Evolutionary conservation across 2,888 invertebrate genomes (phyloP).

Genomic region (Lordiphosa fenestrarum): DNA sequence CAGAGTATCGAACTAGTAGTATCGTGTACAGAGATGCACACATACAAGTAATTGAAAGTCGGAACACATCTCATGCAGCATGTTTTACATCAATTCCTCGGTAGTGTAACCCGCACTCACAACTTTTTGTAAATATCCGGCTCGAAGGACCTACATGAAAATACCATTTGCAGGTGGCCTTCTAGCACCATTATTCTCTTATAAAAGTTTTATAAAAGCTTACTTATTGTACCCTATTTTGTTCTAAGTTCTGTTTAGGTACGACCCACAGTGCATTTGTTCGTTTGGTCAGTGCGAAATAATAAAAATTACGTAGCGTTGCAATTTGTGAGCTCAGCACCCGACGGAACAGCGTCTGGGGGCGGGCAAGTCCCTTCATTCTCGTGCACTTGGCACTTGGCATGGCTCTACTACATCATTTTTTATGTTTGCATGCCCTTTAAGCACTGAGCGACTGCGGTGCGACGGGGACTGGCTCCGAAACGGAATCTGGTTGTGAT

Average conservation of each 20-base stretch:
- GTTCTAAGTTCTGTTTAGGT: not conserved
- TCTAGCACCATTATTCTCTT: not conserved
- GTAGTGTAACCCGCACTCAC: too few species aligned
- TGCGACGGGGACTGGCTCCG: constrained; percentile 9
- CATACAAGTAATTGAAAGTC: too few species aligned
- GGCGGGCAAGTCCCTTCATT: constrained; percentile 9
- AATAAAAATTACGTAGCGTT: constrained; percentile 70
- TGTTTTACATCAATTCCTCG: too few species aligned
- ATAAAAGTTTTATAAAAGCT: too few species aligned
- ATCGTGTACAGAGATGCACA: too few species aligned
- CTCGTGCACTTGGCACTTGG: constrained; percentile 40
- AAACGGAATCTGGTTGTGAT: constrained; percentile 5
- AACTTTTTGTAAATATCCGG: too few species aligned
- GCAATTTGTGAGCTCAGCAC: constrained; percentile 61
- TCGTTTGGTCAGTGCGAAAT: constrained; percentile 45
- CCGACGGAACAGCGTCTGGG: constrained; percentile 28
- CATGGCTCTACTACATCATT: constrained; percentile 46
- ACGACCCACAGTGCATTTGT: constrained; percentile 48
- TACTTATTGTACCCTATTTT: too few species aligned
- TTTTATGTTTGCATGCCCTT: constrained; percentile 68
- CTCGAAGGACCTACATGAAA: too few species aligned
- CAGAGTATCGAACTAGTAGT: too few species aligned
- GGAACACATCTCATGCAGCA: too few species aligned
- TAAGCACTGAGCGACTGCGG: constrained; percentile 27
- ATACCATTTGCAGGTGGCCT: too few species aligned